Evolutionary conservation across 2,888 invertebrate genomes (phyloP), one percentile per base, ranked within the genome.

Genomic region (Lithophane socia): DNA sequence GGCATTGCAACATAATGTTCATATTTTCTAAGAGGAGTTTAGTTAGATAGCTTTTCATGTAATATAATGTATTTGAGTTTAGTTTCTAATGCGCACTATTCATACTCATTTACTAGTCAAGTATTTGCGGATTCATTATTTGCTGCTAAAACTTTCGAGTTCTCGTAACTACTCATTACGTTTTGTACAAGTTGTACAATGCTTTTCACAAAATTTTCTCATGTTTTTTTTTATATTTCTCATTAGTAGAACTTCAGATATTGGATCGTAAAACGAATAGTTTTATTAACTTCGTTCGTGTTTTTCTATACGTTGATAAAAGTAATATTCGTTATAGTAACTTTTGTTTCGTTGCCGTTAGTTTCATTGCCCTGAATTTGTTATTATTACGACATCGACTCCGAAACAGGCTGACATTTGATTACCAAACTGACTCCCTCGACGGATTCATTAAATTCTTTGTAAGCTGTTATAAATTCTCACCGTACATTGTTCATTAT

Each of bases 321-420:
- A 87, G 86, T 87, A 74, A 74, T 78, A 47, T 75, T 77, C 58
- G 42, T 63, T 68, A 21, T 85, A 83, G 84, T 86, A 90, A 87
- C 85, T 91, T 92, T 90, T 90, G 90, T 92, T 90, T 87, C 82
- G 82, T 82, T 81, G 64, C 76, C 80, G 85, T 82, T 88, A 83
- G 86, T 91, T 93, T 92, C 90, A 92, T 90, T 92, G 92, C 88
- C 90, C 92, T 90, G 90, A 92, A 93, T 94, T 92, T 92, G 90
- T 92, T 91, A 90, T 89, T 91, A 92, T 93, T 93, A 92, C 92
- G 88, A 91, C 91, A 91, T 92, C 92, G 88, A 91, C 91, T 91
- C 90, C 86, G 87, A 88, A 88, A 78, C 81, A 74, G 85, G 79
- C 88, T 88, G 85, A 83, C 84, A 86, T 81, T 88, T 89, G 90